Conservation (phyloP, 2,113 vertebrate genomes). For the rat (Rattus norvegicus) region GRCr8 NC_086024.1:29207501-29208000, state of each 20-base stretch:
- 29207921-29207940: background rate
- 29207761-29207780: background rate
- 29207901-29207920: background rate
- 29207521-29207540: background rate
- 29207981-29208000: background rate
- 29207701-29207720: background rate
- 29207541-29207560: background rate
- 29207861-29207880: background rate
- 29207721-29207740: background rate
- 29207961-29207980: background rate
- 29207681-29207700: background rate
- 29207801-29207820: background rate
- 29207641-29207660: background rate
- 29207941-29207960: background rate
- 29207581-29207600: slow-evolving; percentile 19
- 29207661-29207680: background rate
- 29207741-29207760: background rate
- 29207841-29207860: background rate
- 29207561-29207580: background rate
- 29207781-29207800: background rate
- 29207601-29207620: background rate
- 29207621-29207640: background rate
- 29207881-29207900: background rate
- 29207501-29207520: background rate
- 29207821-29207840: background rate